Conservation (phyloP, 2,888 invertebrate genomes). For the Anarsia innoxiella region DNA sequence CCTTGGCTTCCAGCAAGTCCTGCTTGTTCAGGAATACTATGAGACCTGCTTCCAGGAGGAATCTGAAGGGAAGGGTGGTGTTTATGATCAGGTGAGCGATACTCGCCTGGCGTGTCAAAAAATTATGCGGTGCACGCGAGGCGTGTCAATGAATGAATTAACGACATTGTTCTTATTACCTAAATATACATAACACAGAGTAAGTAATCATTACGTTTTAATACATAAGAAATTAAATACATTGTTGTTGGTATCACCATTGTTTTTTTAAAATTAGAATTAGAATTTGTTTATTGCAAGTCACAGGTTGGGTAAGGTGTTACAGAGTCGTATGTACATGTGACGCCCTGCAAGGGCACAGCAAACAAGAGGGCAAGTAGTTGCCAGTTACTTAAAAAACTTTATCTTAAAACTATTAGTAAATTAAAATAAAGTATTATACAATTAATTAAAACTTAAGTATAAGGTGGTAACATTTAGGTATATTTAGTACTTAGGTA, state of each 20-base stretch:
- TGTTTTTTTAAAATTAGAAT: too few species aligned
- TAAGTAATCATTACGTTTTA: not conserved
- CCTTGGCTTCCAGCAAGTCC: slow-evolving; percentile 82
- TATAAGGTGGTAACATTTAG: too few species aligned
- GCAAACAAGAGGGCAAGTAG: too few species aligned
- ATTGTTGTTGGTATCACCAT: not conserved
- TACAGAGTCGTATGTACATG: too few species aligned
- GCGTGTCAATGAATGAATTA: not conserved
- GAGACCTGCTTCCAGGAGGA: slow-evolving; percentile 82
- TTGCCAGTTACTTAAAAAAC: too few species aligned
- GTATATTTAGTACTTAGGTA: too few species aligned
- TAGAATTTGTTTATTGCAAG: too few species aligned
- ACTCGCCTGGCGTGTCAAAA: not conserved
- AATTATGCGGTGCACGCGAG: not conserved
- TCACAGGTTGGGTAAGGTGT: too few species aligned
- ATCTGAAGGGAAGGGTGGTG: slow-evolving; percentile 55
- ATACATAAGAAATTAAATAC: not conserved
- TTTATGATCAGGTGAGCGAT: not conserved
- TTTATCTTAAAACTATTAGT: too few species aligned
- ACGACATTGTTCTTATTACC: not conserved
- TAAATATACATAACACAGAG: not conserved
- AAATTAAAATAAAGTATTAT: too few species aligned
- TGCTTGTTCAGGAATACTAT: slow-evolving; percentile 90
- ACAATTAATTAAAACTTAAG: too few species aligned
- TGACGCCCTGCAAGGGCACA: too few species aligned